Conservation (phyloP, 2,113 vertebrate genomes). For the Okapia johnstoni region DNA sequence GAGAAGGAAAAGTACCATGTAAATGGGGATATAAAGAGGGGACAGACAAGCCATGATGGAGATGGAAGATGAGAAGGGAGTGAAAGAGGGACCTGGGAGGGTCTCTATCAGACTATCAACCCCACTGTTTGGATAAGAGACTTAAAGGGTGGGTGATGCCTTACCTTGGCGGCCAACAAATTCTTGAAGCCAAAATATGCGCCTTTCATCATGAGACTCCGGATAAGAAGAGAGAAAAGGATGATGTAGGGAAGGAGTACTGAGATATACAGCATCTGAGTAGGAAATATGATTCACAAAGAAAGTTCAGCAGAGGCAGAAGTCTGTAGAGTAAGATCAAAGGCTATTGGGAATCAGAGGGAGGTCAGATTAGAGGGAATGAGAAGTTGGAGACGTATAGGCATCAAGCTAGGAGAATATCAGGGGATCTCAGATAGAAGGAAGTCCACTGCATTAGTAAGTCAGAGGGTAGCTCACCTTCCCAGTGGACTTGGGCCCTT, state of each 20-base stretch:
- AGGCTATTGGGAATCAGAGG: not conserved
- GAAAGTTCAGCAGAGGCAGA: not conserved
- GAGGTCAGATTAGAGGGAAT: not conserved
- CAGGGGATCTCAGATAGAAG: not conserved
- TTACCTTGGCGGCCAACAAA: slow-evolving; percentile 87
- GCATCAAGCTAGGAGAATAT: not conserved
- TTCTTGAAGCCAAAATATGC: slow-evolving; percentile 82
- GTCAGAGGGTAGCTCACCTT: slow-evolving; percentile 79
- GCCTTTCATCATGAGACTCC: slow-evolving; percentile 84
- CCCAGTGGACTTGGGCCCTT: slow-evolving; percentile 86
- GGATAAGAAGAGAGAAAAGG: slow-evolving; percentile 84
- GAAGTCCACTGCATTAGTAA: too few species aligned
- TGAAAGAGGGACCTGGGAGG: not conserved
- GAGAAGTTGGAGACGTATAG: not conserved
- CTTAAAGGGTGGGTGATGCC: not conserved
- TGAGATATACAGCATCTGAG: slow-evolving; percentile 47
- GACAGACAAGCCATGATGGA: not conserved
- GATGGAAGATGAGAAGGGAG: not conserved
- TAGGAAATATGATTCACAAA: not conserved
- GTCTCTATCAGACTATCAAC: not conserved
- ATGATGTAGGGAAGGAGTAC: slow-evolving; percentile 84
- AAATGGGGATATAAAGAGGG: not conserved
- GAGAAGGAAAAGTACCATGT: not conserved
- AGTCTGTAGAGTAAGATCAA: not conserved
- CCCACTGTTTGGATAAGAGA: not conserved